These are phyloP conservation scores for Drosophila sulfurigaster DNA, from an alignment of 1,140 invertebrate species.

Conservation along the genomic window DNA sequence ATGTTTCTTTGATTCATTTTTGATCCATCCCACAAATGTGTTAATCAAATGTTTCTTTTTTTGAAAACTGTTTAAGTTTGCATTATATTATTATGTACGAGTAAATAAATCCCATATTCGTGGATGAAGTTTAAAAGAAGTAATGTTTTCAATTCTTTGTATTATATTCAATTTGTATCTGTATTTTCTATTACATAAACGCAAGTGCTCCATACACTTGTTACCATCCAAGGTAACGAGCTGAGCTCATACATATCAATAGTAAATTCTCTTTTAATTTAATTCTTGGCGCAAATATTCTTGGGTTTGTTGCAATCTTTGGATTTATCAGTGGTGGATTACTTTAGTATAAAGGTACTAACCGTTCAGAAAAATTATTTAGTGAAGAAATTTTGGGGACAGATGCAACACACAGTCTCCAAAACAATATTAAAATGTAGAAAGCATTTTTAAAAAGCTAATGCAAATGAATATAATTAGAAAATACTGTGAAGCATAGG, in stretches of 20 bases:
- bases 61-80: conserved; percentile 38
- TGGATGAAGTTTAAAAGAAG: conserved; percentile 17
- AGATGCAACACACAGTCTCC: too few relatives aligned
- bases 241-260: background rate
- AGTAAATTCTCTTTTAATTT: background rate
- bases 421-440: too few relatives aligned
- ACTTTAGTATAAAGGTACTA: too few relatives aligned
- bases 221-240: background rate
- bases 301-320: too few relatives aligned
- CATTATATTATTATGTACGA: conserved; percentile 38
- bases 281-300: too few relatives aligned
- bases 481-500: too few relatives aligned
- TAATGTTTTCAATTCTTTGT: conserved; percentile 4
- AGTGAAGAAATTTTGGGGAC: too few relatives aligned
- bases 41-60: conserved; percentile 20
- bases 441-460: too few relatives aligned
- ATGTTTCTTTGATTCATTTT: conserved; percentile 41
- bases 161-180: background rate
- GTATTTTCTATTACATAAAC: background rate
- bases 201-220: background rate
- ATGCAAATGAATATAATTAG: too few relatives aligned
- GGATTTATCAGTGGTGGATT: too few relatives aligned
- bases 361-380: too few relatives aligned
- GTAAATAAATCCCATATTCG: conserved; percentile 45
- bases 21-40: conserved; percentile 25